Evolutionary conservation across 2,888 invertebrate genomes (phyloP), one percentile per base, ranked within the genome.

Genomic region (Euclidia mi): DNA sequence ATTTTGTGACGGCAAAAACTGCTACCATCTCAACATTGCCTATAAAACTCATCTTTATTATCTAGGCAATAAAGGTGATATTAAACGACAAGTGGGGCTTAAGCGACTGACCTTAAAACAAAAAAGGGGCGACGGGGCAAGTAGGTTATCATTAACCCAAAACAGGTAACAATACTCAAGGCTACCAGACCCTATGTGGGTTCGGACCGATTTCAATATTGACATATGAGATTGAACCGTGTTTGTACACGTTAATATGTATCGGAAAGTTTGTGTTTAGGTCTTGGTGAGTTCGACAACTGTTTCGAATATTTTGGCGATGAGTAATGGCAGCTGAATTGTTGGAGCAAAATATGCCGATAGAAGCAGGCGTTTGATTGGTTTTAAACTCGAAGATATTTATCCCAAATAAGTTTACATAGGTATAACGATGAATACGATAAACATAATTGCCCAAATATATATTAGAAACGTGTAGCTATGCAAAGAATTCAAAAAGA

Each of bases 81-180:
- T 34, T 66, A 2, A 17, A 37, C 47, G 25, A 48, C 35, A 31
- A 56, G 43, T 56, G 52, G 6, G 41, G 56, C 45, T 46, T 6
- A 37, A 51, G 47, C 37, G 56, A 57, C 32, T 56, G 58, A 50
- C 73, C 76, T 76, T 66, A 64, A 75, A 51, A 62, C 76, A 37
- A 72, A 77, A 75, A 76, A 70, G 76, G 76, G 70, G 78, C 56
- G 78, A 71, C 59, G 41, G 65, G 65, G 65, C 49, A 56, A 69
- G 56, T 50, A 42, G 56, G 47, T 32, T 59, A 61, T 37, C 44
- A 61, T 66, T 55, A 56, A 71, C 61, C 62, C 76, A 44, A 71
- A 70, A 75, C 75, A 56, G 71, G 76, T 76, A 71, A 65, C 62
- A 65, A 59, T 55, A 59, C 67, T 64, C 73, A 76, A 78, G 74